Base-by-base conservation (phyloP, 2,888 invertebrate genomes). In the Stenichneumon culpator region DNA sequence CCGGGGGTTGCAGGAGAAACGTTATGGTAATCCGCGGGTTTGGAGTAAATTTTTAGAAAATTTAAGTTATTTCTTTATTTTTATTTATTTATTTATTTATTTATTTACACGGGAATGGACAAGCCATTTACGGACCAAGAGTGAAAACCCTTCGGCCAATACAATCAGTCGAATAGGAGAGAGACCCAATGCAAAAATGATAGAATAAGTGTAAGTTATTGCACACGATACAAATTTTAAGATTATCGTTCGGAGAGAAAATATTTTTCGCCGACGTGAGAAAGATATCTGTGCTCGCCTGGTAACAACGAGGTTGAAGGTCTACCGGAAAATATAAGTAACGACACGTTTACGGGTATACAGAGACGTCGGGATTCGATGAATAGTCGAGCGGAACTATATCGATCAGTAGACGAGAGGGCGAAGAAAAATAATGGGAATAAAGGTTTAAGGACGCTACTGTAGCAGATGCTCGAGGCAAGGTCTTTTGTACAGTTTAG, bases 391-490 rank as follows among this genome's bases (percentile, higher is more conserved):
- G 63, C 82, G 72, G 65, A 82, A 82, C 54, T 78, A 57, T 67
- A 57, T 67, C 72, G 72, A 72, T 60, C 77, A 72, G 72, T 77
- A 52, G 54, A 25, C 54, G 39, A 67, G 28, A 47, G 47, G 25
- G 14, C 25, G 39, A 65, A 14, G 44, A 36, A 50, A 81, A 25
- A 73, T 50, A 44, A 32, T 28, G 82, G 50, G 44, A 54, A 63
- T 36, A 69, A 44, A 60, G 47, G 63, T 22, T 52, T 28, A 2
- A 11, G 32, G 25, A 11, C 54, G 68, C 70, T 74, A 74, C 39
- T 74, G 69, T 44, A 65, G 70, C 83, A 79, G 83, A 83, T 83
- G 74, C 70, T 65, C 44, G 65, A n/a, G 47, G 57, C 25, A 25
- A 57, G 25, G 14, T 47, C 44, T 47, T 47, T 47, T 47, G 44